Evolutionary conservation across 2,113 vertebrate genomes (phyloP).

Genomic region (Alectura lathami): DNA sequence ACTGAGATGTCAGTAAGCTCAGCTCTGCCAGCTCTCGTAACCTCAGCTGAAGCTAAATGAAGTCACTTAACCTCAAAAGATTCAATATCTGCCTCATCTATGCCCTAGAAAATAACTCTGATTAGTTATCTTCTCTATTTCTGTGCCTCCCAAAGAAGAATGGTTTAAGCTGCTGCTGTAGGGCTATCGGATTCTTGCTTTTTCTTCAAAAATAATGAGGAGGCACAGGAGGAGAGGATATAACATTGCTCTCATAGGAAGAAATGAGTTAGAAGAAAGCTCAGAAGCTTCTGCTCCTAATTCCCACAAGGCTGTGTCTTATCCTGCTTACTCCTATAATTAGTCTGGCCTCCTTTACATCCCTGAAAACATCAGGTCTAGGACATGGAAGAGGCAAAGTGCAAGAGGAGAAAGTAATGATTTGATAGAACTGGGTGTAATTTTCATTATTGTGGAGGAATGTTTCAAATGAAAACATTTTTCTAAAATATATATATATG

Average conservation of each 20-base stretch:
- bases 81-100: not conserved
- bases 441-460: not conserved
- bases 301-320: not conserved
- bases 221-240: not conserved
- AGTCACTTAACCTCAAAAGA: not conserved
- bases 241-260: not conserved
- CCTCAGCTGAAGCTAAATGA: not conserved
- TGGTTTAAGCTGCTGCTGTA: not conserved
- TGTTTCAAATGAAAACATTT: not conserved
- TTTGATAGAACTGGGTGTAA: not conserved
- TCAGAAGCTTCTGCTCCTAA: not conserved
- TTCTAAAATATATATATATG: not conserved
- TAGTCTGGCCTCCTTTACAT: not conserved
- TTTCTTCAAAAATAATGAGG: not conserved
- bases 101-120: not conserved
- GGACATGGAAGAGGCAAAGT: not conserved
- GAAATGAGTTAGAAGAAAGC: not conserved
- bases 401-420: not conserved
- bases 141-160: not conserved
- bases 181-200: not conserved
- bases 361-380: not conserved
- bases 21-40: not conserved
- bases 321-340: not conserved
- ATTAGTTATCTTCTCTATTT: not conserved
- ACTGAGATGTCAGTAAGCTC: not conserved